Evolutionary conservation across 1,140 invertebrate species (phyloP).

Genomic region (Drosophila littoralis): DNA sequence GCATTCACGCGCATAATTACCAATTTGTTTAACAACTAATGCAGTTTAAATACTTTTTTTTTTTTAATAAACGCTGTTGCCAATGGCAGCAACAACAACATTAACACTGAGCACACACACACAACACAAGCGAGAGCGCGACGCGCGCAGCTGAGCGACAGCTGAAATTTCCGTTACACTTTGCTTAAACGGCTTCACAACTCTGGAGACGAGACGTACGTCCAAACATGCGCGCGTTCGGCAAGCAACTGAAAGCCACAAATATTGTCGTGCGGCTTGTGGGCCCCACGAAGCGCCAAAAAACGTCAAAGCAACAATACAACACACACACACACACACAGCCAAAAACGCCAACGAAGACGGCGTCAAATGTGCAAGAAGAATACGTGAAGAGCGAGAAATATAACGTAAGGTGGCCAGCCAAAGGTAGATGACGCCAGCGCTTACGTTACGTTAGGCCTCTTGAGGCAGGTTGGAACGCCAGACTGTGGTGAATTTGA

Average conservation of each 20-base stretch:
- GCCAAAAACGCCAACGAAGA: conserved; percentile 1
- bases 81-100: conserved; percentile 64
- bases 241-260: conserved; percentile 62
- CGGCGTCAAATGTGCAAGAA: conserved; percentile 38
- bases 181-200: conserved; percentile 4
- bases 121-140: conserved; percentile 40
- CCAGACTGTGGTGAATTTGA: conserved; percentile 49
- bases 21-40: conserved; percentile 66
- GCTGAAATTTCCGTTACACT: conserved; percentile 44
- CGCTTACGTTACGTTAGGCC: conserved; percentile 39
- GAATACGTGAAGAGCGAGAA: conserved; percentile 36
- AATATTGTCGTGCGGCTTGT: conserved; percentile 61
- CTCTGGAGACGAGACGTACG: conserved; percentile 22
- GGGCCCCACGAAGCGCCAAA: conserved; percentile 47
- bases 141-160: conserved; percentile 75
- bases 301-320: conserved; percentile 30
- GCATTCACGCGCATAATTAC: conserved; percentile 55
- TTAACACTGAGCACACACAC: conserved; percentile 24
- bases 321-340: background rate
- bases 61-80: conserved; percentile 62
- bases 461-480: conserved; percentile 67
- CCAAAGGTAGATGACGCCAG: conserved; percentile 13
- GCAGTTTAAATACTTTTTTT: conserved; percentile 53
- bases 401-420: conserved; percentile 24
- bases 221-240: conserved; percentile 66